A percentile compares a stretch with the other conserved stretches of the same genome.
These are phyloP conservation scores for Lutraria lutraria DNA, from an alignment of 2,888 invertebrate genomes.

Conservation along the genomic window DNA sequence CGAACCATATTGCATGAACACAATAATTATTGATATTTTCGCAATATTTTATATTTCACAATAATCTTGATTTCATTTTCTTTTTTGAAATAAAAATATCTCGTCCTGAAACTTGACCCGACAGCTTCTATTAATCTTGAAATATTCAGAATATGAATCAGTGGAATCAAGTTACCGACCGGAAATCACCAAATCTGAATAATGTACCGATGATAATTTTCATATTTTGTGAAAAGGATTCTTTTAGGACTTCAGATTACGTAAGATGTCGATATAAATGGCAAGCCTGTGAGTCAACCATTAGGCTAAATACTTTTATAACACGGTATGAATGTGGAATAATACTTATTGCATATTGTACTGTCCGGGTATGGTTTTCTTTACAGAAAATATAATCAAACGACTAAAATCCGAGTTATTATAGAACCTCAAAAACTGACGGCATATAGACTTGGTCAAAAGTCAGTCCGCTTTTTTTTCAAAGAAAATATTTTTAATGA, in stretches of 20 bases:
- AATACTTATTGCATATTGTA: too few relatives aligned
- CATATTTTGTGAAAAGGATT: slow-evolving; percentile 12
- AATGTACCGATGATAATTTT: not conserved
- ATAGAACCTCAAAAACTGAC: too few relatives aligned
- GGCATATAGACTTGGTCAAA: too few relatives aligned
- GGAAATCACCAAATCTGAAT: slow-evolving; percentile 21
- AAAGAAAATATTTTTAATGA: too few relatives aligned
- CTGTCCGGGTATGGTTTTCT: too few relatives aligned
- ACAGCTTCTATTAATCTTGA: slow-evolving; percentile 18
- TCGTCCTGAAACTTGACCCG: not conserved
- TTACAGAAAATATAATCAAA: too few relatives aligned
- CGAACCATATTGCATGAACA: not conserved
- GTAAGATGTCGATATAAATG: not conserved
- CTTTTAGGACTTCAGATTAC: not conserved
- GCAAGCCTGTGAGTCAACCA: not conserved
- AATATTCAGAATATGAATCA: slow-evolving; percentile 13
- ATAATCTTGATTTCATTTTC: not conserved
- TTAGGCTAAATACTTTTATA: too few relatives aligned
- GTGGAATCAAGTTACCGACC: not conserved
- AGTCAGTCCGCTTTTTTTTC: too few relatives aligned
- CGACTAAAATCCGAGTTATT: too few relatives aligned
- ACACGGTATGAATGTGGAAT: too few relatives aligned
- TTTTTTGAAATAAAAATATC: not conserved
- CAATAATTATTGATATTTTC: not conserved
- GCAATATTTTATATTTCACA: slow-evolving; percentile 12